Evolutionary conservation across 1,140 invertebrate species (phyloP).

Genomic region (Phymastichus coffea): DNA sequence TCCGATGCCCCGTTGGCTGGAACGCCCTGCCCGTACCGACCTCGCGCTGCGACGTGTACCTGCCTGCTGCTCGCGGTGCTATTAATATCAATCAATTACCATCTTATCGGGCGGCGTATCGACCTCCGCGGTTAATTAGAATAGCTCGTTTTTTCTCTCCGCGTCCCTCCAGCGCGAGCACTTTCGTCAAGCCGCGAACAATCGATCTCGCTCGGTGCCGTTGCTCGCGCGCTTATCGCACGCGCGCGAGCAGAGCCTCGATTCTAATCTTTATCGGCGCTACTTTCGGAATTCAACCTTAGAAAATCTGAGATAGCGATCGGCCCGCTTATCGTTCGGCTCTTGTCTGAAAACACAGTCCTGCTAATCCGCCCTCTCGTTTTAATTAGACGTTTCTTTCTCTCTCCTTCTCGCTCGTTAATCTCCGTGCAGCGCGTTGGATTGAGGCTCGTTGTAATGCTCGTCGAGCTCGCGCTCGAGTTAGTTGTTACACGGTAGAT

Average conservation of each 20-base stretch:
- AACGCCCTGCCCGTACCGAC: no score
- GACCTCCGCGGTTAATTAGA: background rate
- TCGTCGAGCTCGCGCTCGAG: background rate
- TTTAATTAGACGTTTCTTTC: background rate
- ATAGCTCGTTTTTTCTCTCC: background rate
- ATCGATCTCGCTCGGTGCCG: conserved; percentile 1
- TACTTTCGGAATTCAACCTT: conserved; percentile 17
- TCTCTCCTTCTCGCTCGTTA: background rate
- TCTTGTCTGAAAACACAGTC: background rate
- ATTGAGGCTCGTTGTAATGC: background rate
- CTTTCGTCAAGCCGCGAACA: conserved; percentile 3
- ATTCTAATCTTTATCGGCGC: background rate
- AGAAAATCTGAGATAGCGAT: conserved; percentile 14
- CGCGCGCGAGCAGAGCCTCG: background rate
- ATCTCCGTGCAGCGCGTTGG: no score
- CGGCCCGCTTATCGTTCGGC: background rate
- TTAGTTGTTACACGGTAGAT: no score
- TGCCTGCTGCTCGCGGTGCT: background rate
- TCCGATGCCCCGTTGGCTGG: no score
- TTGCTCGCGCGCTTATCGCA: background rate
- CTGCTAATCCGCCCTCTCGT: background rate
- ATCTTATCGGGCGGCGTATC: background rate
- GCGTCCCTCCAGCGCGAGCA: background rate
- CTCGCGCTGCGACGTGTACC: no score
- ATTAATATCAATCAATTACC: background rate